phyloP scores from a whole-genome alignment of 2,888 invertebrate species.

The Rhogogaster chlorosoma region DNA sequence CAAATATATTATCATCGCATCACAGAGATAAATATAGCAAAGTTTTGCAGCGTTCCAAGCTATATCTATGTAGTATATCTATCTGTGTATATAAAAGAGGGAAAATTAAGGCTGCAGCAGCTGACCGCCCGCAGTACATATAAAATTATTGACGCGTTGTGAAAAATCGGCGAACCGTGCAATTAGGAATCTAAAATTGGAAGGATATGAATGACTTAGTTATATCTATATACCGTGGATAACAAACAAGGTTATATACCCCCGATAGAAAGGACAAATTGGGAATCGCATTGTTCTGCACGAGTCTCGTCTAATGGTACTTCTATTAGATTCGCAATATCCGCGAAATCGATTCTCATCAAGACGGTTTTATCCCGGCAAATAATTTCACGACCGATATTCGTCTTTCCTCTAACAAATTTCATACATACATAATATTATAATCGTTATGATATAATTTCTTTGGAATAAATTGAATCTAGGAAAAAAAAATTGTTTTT shows the following conservation, averaged over 20 bases:
- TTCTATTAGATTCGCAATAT: not conserved
- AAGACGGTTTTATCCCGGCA: not conserved
- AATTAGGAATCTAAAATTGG: conserved; percentile 21
- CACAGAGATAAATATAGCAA: not conserved
- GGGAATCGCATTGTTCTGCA: conserved; percentile 20
- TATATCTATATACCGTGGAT: conserved; percentile 23
- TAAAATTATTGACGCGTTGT: not conserved
- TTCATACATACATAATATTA: too few species aligned
- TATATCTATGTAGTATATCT: not conserved
- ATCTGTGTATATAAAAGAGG: not conserved
- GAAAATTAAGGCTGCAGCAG: not conserved
- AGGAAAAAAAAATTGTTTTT: not conserved
- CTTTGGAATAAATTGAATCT: not conserved
- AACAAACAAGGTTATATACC: conserved; percentile 21
- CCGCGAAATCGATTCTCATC: not conserved
- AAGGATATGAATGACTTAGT: conserved; percentile 22
- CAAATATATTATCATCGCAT: not conserved
- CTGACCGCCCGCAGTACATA: not conserved
- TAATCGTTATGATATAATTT: too few species aligned
- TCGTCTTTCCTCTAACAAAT: too few species aligned
- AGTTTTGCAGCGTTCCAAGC: not conserved
- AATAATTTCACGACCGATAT: not conserved
- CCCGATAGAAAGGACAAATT: not conserved
- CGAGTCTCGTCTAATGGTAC: not conserved
- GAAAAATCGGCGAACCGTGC: conserved; percentile 31